Conservation (phyloP, 2,113 vertebrate genomes). For the Aleadryas rufinucha region DNA sequence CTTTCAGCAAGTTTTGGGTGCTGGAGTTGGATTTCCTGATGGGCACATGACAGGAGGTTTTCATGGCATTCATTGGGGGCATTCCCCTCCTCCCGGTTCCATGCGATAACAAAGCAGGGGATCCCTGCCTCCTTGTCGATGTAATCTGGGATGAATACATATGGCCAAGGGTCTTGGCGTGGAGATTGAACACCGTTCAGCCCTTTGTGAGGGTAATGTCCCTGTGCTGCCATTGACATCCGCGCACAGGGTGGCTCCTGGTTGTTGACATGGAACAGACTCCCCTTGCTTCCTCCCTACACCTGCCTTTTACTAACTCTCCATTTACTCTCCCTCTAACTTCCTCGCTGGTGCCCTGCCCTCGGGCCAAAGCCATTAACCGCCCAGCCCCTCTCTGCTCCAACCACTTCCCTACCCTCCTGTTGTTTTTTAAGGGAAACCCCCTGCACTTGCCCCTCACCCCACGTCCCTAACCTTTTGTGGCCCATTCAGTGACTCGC, state of each 20-base stretch:
- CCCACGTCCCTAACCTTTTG: constrained; percentile 45
- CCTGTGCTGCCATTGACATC: constrained; percentile 29
- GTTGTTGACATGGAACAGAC: constrained; percentile 51
- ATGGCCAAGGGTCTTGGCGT: no score
- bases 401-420: constrained; percentile 44
- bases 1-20: not conserved
- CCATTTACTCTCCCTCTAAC: constrained; percentile 17
- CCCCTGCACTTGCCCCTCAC: constrained; percentile 52
- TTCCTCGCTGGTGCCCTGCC: not conserved
- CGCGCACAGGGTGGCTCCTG: constrained; percentile 13
- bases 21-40: not conserved
- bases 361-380: constrained; percentile 67
- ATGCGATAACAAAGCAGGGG: not conserved
- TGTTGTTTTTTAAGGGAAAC: not conserved
- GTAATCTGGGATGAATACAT: not conserved
- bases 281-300: constrained; percentile 31
- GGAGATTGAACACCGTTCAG: constrained; percentile 18
- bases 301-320: constrained; percentile 64
- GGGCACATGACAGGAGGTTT: not conserved
- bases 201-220: constrained; percentile 51
- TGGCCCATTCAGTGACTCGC: constrained; percentile 68
- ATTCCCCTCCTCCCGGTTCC: not conserved
- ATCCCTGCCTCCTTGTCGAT: not conserved
- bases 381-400: constrained; percentile 43
- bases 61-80: not conserved